A percentile compares a stretch with the other conserved stretches of the same genome.
These are phyloP conservation scores for Xiphias gladius DNA, from an alignment of 2,113 vertebrate genomes.

Conservation along the genomic window DNA sequence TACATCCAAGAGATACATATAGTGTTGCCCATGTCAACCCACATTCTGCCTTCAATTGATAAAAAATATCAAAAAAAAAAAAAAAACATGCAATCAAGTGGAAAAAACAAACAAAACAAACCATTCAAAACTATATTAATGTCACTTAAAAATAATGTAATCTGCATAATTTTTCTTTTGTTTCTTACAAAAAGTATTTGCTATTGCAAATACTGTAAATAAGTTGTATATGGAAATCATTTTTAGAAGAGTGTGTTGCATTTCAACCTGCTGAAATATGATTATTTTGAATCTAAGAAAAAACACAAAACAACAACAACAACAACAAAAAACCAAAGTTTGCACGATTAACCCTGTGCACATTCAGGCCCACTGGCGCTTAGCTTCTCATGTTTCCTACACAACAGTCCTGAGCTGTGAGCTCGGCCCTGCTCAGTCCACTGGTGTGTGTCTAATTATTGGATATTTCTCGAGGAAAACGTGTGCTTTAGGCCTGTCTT, in stretches of 20 bases:
- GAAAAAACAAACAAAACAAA: neutral
- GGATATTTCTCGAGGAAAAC: slow-evolving; percentile 47
- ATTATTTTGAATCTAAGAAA: neutral
- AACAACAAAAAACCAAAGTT: neutral
- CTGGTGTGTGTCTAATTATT: slow-evolving; percentile 65
- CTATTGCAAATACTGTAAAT: neutral
- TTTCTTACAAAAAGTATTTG: neutral
- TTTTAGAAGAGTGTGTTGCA: neutral
- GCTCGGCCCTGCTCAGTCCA: slow-evolving; percentile 28
- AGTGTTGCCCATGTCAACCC: neutral
- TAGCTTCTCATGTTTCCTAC: neutral
- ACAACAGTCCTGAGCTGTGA: slow-evolving; percentile 13
- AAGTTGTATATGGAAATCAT: neutral
- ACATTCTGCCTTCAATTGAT: no score
- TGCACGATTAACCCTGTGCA: neutral
- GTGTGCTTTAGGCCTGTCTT: slow-evolving; percentile 30
- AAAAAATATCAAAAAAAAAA: neutral
- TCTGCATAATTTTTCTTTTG: neutral
- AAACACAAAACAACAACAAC: no score
- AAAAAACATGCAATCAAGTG: no score
- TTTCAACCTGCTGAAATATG: neutral
- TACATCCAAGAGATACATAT: neutral
- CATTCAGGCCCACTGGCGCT: neutral
- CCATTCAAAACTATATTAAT: neutral
- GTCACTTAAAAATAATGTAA: neutral